Base-by-base conservation (phyloP, 2,888 invertebrate genomes). In the Lamellibrachia satsuma region DNA sequence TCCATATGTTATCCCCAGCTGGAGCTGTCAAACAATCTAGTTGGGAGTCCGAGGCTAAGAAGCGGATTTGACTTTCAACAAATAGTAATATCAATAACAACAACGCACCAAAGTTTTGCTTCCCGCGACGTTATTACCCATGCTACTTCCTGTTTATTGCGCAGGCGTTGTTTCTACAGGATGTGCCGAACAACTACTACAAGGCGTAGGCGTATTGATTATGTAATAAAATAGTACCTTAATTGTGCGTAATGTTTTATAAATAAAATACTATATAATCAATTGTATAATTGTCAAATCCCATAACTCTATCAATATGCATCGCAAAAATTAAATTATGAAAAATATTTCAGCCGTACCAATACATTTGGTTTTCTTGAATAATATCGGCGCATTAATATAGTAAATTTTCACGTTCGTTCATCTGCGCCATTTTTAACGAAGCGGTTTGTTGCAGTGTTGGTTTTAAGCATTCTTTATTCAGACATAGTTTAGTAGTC, bases 81-180 rank as follows among this genome's bases (percentile, higher is more conserved):
- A 1, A 39, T 39, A 39, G 39, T 39, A 39, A 39, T 39, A 39
- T 39, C 39, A 39, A 39, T 39, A 39, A 39, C 39, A 39, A 39
- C 39, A 39, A 39, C 39, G 39, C 39, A 39, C 39, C 39, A 39
- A 39, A 39, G 39, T 39, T 39, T 39, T 55, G 75, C 75, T 15
- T 75, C 55, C 55, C 55, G 9, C 55, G 1, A 55, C 55, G 9
- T 55, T 9, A 55, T 55, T 55, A 55, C 55, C 55, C 55, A 75
- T 22, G 75, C 75, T 75, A 75, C 75, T 75, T 75, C 75, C 75
- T 75, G 75, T 75, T n/a, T 75, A 75, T 75, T 75, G 75, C 75
- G 75, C 75, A 75, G 15, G 4, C 55, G 55, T 55, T 55, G 9
- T 55, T 39, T 3, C 15, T 75, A 75, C 75, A 75, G 75, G 75